These are phyloP conservation scores for Pinna nobilis DNA, from an alignment of 1,140 invertebrate species.

Conservation along the genomic window DNA sequence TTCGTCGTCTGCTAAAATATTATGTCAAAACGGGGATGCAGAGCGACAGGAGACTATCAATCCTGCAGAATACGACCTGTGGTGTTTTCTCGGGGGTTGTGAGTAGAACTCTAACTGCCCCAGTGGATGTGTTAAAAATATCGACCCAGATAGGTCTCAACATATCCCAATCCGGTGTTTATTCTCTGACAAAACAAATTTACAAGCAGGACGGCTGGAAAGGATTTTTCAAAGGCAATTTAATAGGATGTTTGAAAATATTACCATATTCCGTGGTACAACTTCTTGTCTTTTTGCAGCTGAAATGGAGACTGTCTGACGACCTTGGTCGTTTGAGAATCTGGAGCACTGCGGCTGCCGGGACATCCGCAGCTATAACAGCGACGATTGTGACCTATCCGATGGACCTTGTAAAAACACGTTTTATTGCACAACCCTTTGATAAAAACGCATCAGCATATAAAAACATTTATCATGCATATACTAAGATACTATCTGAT, in stretches of 20 bases:
- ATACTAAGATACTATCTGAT: neutral
- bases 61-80: conserved; percentile 1
- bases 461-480: conserved; percentile 9
- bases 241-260: conserved; percentile 21
- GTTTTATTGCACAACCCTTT: conserved; percentile 16
- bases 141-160: conserved; percentile 6
- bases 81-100: conserved; percentile 5
- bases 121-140: conserved; percentile 28
- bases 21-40: neutral
- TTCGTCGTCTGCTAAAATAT: conserved; percentile 10
- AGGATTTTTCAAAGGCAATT: conserved; percentile 32
- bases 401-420: conserved; percentile 27
- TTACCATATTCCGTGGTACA: conserved; percentile 29
- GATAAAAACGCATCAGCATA: neutral
- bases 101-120: conserved; percentile 20
- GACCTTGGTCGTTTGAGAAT: conserved; percentile 22
- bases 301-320: conserved; percentile 28
- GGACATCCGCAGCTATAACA: conserved; percentile 7
- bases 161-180: neutral
- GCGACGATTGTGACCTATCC: conserved; percentile 21
- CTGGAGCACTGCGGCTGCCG: neutral
- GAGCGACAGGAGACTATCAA: conserved; percentile 17
- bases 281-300: neutral
- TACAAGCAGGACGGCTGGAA: conserved; percentile 1
- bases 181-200: neutral